Percentiles rank a stretch among this genome's conserved stretches.
phyloP scores from a whole-genome alignment of 1,140 invertebrate genomes.

The Drosophila arizonae region DNA sequence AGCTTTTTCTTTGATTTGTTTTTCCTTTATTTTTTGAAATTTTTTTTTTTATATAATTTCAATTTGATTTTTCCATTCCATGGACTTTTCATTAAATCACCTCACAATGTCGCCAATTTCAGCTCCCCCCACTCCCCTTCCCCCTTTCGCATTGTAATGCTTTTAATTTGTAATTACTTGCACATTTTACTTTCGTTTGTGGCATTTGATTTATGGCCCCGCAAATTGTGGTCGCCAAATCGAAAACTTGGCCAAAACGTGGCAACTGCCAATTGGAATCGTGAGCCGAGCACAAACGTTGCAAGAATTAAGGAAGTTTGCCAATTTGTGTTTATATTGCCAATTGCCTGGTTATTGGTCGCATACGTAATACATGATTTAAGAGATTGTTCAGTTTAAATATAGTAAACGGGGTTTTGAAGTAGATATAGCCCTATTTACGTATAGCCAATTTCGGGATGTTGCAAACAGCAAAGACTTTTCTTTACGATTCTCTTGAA shows the following conservation, averaged over 20 bases:
- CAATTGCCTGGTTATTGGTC: background rate
- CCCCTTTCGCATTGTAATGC: conserved; percentile 20
- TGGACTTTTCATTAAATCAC: conserved; percentile 76
- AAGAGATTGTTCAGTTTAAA: background rate
- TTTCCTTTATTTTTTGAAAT: conserved; percentile 42
- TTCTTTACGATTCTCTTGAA: too few relatives aligned
- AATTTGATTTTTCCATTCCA: conserved; percentile 65
- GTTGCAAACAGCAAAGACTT: too few relatives aligned
- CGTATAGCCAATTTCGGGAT: too few relatives aligned
- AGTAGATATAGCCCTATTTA: too few relatives aligned
- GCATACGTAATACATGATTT: background rate
- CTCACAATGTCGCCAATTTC: conserved; percentile 68
- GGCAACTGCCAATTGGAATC: conserved; percentile 70
- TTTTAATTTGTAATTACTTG: conserved; percentile 79
- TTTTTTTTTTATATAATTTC: conserved; percentile 72
- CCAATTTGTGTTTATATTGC: background rate
- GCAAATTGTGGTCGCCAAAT: conserved; percentile 46
- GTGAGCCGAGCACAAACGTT: conserved; percentile 59
- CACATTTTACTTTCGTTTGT: conserved; percentile 76
- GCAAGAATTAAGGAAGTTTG: conserved; percentile 47
- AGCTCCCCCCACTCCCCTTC: conserved; percentile 9
- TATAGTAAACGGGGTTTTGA: too few relatives aligned
- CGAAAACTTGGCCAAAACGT: conserved; percentile 54
- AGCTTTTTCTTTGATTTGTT: conserved; percentile 65
- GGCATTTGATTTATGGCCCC: conserved; percentile 71